Evolutionary conservation across 2,797 vertebrate genomes (phyloP).

Genomic region (Sarcoramphus papa): DNA sequence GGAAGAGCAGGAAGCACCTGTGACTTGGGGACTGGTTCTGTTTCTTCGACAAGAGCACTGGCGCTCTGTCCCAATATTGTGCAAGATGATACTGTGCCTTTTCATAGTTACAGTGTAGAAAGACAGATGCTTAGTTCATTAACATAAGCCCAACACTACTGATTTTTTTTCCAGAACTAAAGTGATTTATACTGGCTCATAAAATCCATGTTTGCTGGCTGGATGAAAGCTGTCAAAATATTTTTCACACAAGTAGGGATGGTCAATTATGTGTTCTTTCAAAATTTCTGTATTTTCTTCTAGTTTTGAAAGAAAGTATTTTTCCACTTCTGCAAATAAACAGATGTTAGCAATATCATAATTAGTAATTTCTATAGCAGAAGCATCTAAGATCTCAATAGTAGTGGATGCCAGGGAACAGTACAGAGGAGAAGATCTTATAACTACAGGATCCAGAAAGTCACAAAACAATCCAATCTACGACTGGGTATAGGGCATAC

Average conservation of each 20-base stretch:
- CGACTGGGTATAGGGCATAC: background rate
- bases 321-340: background rate
- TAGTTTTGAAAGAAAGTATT: background rate
- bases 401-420: background rate
- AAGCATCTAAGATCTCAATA: background rate
- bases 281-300: background rate
- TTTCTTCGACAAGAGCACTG: background rate
- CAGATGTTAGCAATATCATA: background rate
- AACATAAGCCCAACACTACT: background rate
- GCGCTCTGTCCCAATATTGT: background rate
- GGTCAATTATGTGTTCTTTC: background rate
- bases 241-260: background rate
- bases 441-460: background rate
- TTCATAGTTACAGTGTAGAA: fast-evolving
- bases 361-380: background rate
- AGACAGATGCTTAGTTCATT: background rate
- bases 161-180: background rate
- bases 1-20: background rate
- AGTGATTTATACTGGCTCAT: background rate
- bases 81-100: background rate
- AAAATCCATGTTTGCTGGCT: background rate
- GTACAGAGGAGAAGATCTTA: background rate
- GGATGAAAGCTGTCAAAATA: background rate
- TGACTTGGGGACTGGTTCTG: background rate
- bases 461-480: background rate